Evolutionary conservation across 2,113 vertebrate species (phyloP).

Genomic region (Neotoma lepida): DNA sequence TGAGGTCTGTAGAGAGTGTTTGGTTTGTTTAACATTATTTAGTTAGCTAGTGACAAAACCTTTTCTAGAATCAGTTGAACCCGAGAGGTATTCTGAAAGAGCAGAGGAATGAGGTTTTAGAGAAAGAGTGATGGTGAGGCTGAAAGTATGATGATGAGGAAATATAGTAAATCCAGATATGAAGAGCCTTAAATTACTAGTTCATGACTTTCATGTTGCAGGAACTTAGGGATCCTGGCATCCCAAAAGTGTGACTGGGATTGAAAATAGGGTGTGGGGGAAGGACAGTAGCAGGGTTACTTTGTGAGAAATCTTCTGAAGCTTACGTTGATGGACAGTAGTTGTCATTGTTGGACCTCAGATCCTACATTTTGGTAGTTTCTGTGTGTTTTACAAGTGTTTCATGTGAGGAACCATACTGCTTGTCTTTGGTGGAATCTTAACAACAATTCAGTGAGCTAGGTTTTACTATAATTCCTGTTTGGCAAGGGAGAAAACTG

Average conservation of each 20-base stretch:
- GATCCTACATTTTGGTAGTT: not conserved
- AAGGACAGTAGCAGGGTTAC: not conserved
- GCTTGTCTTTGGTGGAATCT: not conserved
- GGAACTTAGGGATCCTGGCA: not conserved
- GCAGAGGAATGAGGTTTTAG: not conserved
- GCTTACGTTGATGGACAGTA: not conserved
- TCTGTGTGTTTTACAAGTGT: not conserved
- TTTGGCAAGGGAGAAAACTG: not conserved
- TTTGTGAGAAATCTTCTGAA: slow-evolving; percentile 5
- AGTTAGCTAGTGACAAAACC: not conserved
- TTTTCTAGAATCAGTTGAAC: slow-evolving; percentile 15
- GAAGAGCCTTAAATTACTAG: not conserved
- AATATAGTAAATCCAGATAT: not conserved
- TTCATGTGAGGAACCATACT: not conserved
- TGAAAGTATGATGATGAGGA: not conserved
- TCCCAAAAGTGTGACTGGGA: not conserved
- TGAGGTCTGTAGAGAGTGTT: not conserved
- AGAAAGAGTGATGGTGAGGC: not conserved
- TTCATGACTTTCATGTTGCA: not conserved
- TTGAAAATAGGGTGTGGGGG: not conserved
- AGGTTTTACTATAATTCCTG: not conserved
- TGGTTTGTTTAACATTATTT: slow-evolving; percentile 20
- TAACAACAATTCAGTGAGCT: not conserved
- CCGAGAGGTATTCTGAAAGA: slow-evolving; percentile 24
- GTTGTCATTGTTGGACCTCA: not conserved